Conservation (phyloP, 2,113 vertebrate genomes). For the Oenanthe melanoleuca region DNA sequence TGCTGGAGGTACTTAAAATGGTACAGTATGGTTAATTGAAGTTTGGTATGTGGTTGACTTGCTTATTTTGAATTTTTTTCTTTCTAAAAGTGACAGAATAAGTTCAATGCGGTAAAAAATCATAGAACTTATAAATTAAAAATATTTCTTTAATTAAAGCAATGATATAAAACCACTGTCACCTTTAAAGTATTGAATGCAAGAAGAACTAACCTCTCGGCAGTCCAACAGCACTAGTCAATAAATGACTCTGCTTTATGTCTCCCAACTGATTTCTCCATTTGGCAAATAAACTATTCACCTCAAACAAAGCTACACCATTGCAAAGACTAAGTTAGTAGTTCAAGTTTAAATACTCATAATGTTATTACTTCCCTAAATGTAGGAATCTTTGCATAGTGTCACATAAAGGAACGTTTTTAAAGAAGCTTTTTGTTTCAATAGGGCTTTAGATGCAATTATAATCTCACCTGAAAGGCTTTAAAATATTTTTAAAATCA, state of each 20-base stretch:
- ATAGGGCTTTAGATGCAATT: not conserved
- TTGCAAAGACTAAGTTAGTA: not conserved
- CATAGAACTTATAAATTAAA: not conserved
- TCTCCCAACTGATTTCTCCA: not conserved
- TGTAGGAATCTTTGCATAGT: not conserved
- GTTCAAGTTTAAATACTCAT: not conserved
- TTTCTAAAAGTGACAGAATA: not conserved
- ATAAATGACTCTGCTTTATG: not conserved
- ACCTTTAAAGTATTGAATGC: not conserved
- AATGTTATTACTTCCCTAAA: not conserved
- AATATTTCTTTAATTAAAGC: not conserved
- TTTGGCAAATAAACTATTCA: not conserved
- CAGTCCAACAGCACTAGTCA: not conserved
- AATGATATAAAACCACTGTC: not conserved
- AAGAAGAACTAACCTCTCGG: not conserved
- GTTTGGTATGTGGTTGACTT: not conserved
- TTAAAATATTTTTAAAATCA: not conserved
- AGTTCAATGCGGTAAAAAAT: not conserved
- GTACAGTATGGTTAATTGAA: not conserved
- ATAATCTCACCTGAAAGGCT: not conserved
- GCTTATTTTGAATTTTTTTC: not conserved
- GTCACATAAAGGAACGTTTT: not conserved
- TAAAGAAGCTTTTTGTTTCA: not conserved
- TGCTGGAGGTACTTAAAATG: not conserved
- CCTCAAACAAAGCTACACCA: not conserved